Conservation (phyloP, 2,113 vertebrate genomes). For the Leiothrix lutea region DNA sequence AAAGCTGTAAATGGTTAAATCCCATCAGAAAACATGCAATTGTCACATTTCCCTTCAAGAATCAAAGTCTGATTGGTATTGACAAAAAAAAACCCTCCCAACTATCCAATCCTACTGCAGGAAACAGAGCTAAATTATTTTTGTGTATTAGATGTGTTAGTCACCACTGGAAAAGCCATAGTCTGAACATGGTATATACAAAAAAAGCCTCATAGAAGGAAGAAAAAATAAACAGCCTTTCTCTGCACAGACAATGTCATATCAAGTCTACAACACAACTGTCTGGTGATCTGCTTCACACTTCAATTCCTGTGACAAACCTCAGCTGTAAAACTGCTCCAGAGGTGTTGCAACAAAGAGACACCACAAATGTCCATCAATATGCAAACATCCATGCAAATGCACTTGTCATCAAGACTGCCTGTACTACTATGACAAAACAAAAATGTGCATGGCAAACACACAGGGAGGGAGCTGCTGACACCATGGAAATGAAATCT, state of each 20-base stretch:
- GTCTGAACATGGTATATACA: neutral
- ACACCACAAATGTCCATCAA: neutral
- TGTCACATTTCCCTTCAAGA: neutral
- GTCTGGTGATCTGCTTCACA: constrained; percentile 12
- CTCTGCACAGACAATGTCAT: neutral
- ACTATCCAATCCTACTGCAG: neutral
- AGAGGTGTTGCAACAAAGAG: constrained; percentile 5
- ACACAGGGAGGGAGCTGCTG: neutral
- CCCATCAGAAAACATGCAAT: neutral
- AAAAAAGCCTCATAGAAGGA: neutral
- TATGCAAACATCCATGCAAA: neutral
- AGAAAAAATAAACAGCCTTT: neutral
- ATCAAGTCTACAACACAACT: neutral
- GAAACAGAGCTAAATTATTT: neutral
- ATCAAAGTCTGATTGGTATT: neutral
- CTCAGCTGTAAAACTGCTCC: constrained; percentile 36
- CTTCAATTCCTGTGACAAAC: constrained; percentile 32
- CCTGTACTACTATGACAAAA: neutral
- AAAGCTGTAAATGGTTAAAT: neutral
- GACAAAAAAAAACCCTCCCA: neutral
- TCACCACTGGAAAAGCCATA: neutral
- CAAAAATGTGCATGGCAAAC: neutral
- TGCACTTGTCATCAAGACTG: neutral
- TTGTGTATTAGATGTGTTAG: neutral
- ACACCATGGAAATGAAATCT: neutral